phyloP scores from a whole-genome alignment of 2,113 vertebrate genomes.

The Salvelinus sp. region DNA sequence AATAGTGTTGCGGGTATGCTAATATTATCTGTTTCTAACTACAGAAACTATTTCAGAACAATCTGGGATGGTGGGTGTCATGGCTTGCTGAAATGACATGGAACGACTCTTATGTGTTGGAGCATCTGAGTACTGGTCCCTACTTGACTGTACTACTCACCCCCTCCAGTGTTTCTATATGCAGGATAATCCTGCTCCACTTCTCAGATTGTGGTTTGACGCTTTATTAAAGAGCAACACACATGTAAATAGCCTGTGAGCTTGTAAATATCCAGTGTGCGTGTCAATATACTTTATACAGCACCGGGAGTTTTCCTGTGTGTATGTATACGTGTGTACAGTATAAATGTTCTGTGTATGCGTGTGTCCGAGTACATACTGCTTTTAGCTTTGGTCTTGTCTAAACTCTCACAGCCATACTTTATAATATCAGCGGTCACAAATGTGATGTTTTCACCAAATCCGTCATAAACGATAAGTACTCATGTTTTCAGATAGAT shows the following conservation, averaged over 20 bases:
- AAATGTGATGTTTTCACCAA: conserved; percentile 53
- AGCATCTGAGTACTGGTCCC: too few relatives aligned
- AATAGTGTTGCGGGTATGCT: too few relatives aligned
- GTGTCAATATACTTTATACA: conserved; percentile 54
- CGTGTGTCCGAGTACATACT: conserved; percentile 42
- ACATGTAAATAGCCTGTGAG: conserved; percentile 42
- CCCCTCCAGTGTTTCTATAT: conserved; percentile 9
- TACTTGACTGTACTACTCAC: background rate
- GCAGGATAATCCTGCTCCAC: conserved; percentile 9
- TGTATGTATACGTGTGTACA: conserved; percentile 32
- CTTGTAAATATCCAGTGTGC: conserved; percentile 60
- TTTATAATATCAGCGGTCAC: conserved; percentile 53
- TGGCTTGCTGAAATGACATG: too few relatives aligned
- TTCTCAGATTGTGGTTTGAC: conserved; percentile 20
- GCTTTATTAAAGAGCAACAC: conserved; percentile 36
- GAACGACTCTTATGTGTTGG: too few relatives aligned
- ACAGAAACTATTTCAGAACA: too few relatives aligned
- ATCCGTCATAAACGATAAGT: conserved; percentile 25
- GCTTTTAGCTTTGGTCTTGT: conserved; percentile 47
- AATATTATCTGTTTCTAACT: too few relatives aligned
- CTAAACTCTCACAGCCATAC: conserved; percentile 46
- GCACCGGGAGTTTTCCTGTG: conserved; percentile 44
- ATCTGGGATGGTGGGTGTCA: too few relatives aligned
- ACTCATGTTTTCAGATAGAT: conserved; percentile 22
- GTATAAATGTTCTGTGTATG: conserved; percentile 47